Percentiles rank a stretch among this genome's conserved stretches.
Conservation (phyloP, 2,797 vertebrate species). For the Alauda arvensis region DNA sequence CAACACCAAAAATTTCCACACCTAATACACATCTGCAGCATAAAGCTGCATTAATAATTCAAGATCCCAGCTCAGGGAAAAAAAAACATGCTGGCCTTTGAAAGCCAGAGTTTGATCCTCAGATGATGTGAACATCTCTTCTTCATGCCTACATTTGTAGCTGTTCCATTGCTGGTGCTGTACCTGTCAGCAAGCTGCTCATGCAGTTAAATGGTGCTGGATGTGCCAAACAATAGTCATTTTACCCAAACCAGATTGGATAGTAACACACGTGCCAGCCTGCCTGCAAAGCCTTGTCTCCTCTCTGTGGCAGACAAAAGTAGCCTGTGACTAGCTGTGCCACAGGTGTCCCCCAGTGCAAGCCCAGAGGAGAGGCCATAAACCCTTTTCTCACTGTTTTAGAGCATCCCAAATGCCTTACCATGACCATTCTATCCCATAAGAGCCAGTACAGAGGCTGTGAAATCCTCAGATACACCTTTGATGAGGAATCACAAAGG, state of each 20-base stretch:
- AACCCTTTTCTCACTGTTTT: not conserved
- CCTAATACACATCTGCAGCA: not conserved
- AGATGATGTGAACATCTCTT: not conserved
- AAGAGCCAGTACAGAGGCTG: not conserved
- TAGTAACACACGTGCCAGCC: not conserved
- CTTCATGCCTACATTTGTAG: not conserved
- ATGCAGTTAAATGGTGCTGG: rapidly evolving
- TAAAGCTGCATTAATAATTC: not conserved
- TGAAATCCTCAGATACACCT: not conserved
- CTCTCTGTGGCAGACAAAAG: not conserved
- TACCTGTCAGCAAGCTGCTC: conserved; percentile 29
- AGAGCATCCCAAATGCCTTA: not conserved
- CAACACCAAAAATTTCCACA: not conserved
- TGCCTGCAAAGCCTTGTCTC: not conserved
- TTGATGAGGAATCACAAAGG: not conserved
- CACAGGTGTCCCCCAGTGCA: not conserved
- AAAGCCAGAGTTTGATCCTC: not conserved
- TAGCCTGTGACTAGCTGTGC: not conserved
- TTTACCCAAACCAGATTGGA: not conserved
- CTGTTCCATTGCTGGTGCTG: not conserved
- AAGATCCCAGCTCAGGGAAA: not conserved
- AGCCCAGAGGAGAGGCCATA: not conserved
- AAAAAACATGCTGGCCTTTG: not conserved
- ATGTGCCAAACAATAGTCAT: conserved; percentile 1
- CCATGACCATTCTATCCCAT: not conserved